phyloP scores from a whole-genome alignment of 2,113 vertebrate species.

The Lophura nycthemera region DNA sequence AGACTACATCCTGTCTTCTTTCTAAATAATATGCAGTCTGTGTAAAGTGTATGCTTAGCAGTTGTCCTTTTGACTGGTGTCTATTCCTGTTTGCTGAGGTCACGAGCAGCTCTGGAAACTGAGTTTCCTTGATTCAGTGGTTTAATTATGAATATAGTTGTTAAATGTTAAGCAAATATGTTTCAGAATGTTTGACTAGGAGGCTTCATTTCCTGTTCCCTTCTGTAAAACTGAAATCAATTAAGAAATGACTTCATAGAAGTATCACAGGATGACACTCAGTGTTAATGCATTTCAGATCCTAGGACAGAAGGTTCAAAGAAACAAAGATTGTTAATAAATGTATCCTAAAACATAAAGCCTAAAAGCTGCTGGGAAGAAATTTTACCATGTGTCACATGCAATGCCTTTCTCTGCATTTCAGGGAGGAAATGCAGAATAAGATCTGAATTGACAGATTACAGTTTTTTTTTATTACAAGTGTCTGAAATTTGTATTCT shows the following conservation, averaged over 20 bases:
- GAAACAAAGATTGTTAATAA: neutral
- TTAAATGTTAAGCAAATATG: neutral
- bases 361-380: neutral
- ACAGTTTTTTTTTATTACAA: neutral
- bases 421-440: neutral
- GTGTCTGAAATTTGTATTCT: neutral
- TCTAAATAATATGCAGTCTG: neutral
- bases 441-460: neutral
- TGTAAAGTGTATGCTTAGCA: neutral
- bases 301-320: neutral
- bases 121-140: conserved; percentile 3
- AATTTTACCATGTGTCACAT: neutral
- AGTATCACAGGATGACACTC: neutral
- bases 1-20: neutral
- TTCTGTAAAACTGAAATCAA: neutral
- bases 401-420: neutral
- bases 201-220: neutral
- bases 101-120: conserved; percentile 27
- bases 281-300: neutral
- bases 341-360: neutral
- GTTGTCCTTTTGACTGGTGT: neutral
- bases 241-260: neutral
- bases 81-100: conserved; percentile 34
- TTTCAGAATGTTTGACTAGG: neutral
- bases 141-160: conserved; percentile 24